Base-by-base conservation (phyloP, 2,888 invertebrate species). In the Eupithecia subfuscata region DNA sequence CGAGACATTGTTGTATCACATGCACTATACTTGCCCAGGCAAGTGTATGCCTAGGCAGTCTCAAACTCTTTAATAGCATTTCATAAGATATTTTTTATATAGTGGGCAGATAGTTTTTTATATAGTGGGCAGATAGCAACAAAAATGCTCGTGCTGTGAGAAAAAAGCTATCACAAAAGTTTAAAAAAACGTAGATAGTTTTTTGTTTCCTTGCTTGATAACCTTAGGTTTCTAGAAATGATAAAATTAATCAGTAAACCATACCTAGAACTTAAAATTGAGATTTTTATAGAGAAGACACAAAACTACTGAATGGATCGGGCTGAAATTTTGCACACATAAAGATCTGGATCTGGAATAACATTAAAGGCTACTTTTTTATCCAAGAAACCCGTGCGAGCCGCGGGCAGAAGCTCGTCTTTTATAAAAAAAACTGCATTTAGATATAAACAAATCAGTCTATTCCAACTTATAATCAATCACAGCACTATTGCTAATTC, bases 381-480 rank as follows among this genome's bases (percentile, higher is more conserved):
- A 4, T 14, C 14, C 14, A 43, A 43, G 14, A 4, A 14, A 43
- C 14, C 5, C 14, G 14, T 14, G 14, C 5, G 4, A 43, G 12
- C 12, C 43, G 43, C 43, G 5, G 14, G 0, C 1, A 14, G 5
- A 12, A 43, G 3, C 2, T 12, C 2, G 5, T 14, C 30, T 30
- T 30, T 45, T 1, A 7, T 8, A 60, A 72, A 68, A 6, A 72
- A 76, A 76, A 70, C 65, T 73, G 8, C 37, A 16, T 70, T 70
- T 40, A 60, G 48, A 43, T 43, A 40, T 63, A 73, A 73, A 71
- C 69, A 75, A 64, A 73, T 77, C 77, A 77, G 77, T 77, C 77
- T 77, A 77, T 78, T 75, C 25, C 73, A 74, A 78, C 81, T 80
- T 78, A 77, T 72, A 69, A 77, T 79, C 76, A 69, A 77, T 80